A percentile compares a stretch with the other conserved stretches of the same genome.
Conservation (phyloP, 2,797 vertebrate genomes). For the Threskiornis aethiopicus region DNA sequence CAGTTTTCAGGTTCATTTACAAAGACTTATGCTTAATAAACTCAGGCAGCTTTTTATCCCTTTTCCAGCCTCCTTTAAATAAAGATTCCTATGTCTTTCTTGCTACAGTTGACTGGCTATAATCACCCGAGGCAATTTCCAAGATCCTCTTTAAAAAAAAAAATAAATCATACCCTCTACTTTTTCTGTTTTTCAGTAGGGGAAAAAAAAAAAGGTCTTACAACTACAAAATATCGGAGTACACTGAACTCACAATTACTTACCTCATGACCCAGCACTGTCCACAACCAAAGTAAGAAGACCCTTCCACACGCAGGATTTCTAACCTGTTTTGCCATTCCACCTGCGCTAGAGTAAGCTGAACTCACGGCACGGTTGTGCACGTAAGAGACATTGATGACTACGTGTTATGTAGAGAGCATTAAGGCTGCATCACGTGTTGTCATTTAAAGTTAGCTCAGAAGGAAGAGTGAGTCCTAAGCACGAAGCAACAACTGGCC, state of each 20-base stretch:
- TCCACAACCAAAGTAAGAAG: neutral
- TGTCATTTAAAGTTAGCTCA: neutral
- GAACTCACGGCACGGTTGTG: neutral
- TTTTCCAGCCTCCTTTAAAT: neutral
- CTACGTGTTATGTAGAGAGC: accelerated
- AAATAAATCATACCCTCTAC: neutral
- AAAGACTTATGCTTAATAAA: neutral
- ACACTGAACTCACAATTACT: neutral
- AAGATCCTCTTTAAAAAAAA: neutral
- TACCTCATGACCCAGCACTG: neutral
- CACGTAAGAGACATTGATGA: neutral
- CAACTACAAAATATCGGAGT: neutral
- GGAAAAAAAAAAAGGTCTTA: neutral
- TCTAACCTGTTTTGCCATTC: neutral
- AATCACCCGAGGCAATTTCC: neutral
- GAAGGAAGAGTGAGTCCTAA: neutral
- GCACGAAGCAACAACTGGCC: neutral
- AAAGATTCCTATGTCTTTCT: neutral
- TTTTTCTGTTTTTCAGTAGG: neutral
- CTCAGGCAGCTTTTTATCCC: neutral
- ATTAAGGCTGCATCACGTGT: neutral
- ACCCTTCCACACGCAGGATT: neutral
- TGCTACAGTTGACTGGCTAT: neutral
- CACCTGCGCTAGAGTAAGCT: neutral
- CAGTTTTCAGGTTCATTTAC: neutral